phyloP scores from a whole-genome alignment of 2,797 vertebrate species.

The Bovichtus variegatus region DNA sequence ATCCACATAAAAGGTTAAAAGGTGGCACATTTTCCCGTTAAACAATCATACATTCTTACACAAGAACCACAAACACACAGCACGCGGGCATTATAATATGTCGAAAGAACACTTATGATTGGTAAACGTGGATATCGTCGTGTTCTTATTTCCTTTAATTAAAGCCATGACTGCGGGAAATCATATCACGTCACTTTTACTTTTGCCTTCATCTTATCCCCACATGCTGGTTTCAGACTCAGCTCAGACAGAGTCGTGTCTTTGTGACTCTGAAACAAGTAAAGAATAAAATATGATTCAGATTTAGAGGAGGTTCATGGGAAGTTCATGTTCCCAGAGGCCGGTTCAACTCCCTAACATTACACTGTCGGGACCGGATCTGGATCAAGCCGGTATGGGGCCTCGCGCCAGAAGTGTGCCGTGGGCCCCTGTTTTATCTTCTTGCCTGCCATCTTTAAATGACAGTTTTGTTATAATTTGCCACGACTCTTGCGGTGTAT shows the following conservation, averaged over 20 bases:
- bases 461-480: too few species aligned
- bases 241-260: background rate
- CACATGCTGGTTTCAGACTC: background rate
- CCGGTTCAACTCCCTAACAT: background rate
- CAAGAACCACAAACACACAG: background rate
- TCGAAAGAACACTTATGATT: background rate
- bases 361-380: background rate
- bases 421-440: too few species aligned
- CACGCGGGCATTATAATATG: background rate
- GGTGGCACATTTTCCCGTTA: too few species aligned
- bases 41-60: background rate
- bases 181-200: background rate
- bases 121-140: rapidly evolving
- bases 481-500: too few species aligned
- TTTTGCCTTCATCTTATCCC: background rate
- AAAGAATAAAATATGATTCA: background rate
- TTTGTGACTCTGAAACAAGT: constrained; percentile 2
- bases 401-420: too few species aligned
- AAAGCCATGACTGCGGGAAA: background rate
- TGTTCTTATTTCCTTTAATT: background rate
- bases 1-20: too few species aligned
- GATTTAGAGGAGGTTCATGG: background rate
- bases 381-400: too few species aligned
- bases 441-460: too few species aligned
- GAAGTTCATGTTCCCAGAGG: background rate